phyloP scores from a whole-genome alignment of 2,113 vertebrate species.

The Falco punctatus region DNA sequence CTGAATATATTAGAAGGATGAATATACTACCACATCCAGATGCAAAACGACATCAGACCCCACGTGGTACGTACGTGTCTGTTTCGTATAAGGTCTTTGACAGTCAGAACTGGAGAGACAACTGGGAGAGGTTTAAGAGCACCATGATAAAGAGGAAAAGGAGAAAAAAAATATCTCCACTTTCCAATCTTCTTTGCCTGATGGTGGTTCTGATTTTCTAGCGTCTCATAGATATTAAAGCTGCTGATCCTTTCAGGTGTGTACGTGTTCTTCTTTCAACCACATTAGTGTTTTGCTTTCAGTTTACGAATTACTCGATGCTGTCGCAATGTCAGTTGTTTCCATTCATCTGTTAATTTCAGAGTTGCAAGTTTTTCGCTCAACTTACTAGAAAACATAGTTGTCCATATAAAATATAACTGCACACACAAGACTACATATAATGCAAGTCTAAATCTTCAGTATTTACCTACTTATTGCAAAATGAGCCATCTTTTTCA shows the following conservation, averaged over 20 bases:
- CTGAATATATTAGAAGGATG: constrained; percentile 17
- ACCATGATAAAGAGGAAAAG: constrained; percentile 13
- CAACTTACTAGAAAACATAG: constrained; percentile 73
- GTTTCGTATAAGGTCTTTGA: neutral
- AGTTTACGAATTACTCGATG: constrained; percentile 6
- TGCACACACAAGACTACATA: constrained; percentile 79
- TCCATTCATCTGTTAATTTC: constrained; percentile 57
- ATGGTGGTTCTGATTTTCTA: constrained; percentile 37
- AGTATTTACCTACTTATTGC: constrained; percentile 86
- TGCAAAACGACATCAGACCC: neutral
- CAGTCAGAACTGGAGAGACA: neutral
- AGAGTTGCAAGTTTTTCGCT: constrained; percentile 69
- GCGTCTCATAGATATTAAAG: constrained; percentile 63
- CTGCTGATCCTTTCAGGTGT: constrained; percentile 75
- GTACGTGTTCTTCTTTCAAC: constrained; percentile 49
- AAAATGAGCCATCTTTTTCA: constrained; percentile 83
- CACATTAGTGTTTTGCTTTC: constrained; percentile 62
- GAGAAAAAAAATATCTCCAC: neutral
- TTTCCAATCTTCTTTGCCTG: constrained; percentile 21
- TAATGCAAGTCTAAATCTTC: constrained; percentile 78
- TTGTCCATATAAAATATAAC: constrained; percentile 80
- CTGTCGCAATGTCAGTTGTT: constrained; percentile 61
- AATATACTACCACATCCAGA: neutral
- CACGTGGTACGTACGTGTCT: neutral
- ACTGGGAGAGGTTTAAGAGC: neutral